Percentiles rank a stretch among this genome's conserved stretches.
phyloP scores from a whole-genome alignment of 2,113 vertebrate species.

The Geococcyx californianus region DNA sequence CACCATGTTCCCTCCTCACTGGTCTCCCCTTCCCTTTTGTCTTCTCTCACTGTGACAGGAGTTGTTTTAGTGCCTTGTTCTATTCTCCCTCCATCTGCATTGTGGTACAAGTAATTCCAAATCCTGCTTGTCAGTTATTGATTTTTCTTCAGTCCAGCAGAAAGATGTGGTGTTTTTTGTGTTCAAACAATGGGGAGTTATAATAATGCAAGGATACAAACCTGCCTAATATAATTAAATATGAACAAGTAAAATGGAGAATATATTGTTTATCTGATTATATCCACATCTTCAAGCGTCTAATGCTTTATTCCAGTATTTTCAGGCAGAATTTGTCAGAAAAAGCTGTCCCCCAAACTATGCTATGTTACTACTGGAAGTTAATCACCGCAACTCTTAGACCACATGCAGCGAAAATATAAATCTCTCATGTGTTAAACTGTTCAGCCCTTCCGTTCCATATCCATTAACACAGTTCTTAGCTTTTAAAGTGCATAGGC shows the following conservation, averaged over 20 bases:
- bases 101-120: neutral
- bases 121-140: neutral
- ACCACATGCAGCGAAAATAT: neutral
- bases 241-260: neutral
- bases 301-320: neutral
- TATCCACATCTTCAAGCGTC: neutral
- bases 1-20: neutral
- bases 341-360: neutral
- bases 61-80: neutral
- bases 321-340: neutral
- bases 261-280: neutral
- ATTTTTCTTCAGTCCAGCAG: neutral
- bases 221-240: neutral
- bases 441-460: neutral
- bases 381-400: neutral
- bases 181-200: neutral
- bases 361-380: neutral
- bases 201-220: neutral
- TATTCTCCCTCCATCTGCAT: neutral
- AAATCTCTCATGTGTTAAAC: constrained; percentile 5
- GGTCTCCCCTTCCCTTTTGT: neutral
- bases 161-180: neutral
- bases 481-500: neutral
- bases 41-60: neutral
- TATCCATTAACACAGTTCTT: constrained; percentile 22